A percentile compares a stretch with the other conserved stretches of the same genome.
These are phyloP conservation scores for Deroplatys truncata DNA, from an alignment of 2,888 invertebrate species.

Conservation along the genomic window DNA sequence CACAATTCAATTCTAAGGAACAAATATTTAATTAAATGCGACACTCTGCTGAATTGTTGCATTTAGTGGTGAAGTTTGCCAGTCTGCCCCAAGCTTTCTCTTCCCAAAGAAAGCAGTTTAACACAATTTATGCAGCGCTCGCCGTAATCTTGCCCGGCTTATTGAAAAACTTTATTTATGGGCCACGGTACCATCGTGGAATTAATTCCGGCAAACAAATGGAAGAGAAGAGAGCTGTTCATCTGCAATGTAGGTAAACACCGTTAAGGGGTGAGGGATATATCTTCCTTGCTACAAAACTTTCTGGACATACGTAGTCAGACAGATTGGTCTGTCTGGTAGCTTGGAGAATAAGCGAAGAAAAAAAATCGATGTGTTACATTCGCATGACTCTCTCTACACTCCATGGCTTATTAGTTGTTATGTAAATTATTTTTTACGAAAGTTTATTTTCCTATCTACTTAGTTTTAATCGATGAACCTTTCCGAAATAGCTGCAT, in stretches of 20 bases:
- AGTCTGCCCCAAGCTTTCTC: neutral
- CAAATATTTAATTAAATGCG: constrained; percentile 4
- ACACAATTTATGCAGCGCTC: neutral
- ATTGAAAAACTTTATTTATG: neutral
- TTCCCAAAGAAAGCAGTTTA: neutral
- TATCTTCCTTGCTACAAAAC: too few relatives aligned
- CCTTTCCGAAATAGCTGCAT: too few relatives aligned
- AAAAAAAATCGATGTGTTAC: too few relatives aligned
- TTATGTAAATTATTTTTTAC: too few relatives aligned
- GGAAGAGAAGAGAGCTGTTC: neutral
- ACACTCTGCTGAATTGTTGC: neutral
- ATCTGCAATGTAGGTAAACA: neutral
- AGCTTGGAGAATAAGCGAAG: too few relatives aligned
- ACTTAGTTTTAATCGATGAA: too few relatives aligned
- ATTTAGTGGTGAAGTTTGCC: neutral
- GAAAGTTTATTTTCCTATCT: too few relatives aligned
- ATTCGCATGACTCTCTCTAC: too few relatives aligned
- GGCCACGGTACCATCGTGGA: neutral
- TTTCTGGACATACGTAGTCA: too few relatives aligned
- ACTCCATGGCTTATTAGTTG: too few relatives aligned
- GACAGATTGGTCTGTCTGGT: too few relatives aligned
- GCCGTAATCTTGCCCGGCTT: neutral
- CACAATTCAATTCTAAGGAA: neutral
- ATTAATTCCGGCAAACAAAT: neutral
- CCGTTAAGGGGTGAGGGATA: too few relatives aligned